A percentile compares a stretch with the other conserved stretches of the same genome.
phyloP scores from a whole-genome alignment of 2,888 invertebrate genomes.

The Machimus atricapillus region DNA sequence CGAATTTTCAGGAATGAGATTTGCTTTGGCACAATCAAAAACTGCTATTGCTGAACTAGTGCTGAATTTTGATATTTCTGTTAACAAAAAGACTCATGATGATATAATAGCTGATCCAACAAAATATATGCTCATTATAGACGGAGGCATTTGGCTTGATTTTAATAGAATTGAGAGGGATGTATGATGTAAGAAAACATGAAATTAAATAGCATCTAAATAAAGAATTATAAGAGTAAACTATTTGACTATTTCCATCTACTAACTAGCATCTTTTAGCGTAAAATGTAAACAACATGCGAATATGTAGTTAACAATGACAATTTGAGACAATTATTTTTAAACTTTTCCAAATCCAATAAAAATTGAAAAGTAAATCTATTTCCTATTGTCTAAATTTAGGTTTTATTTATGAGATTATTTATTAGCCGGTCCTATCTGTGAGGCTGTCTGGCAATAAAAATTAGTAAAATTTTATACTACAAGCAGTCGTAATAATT shows the following conservation, averaged over 20 bases:
- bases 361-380: no score
- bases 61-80: constrained; percentile 51
- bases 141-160: constrained; percentile 58
- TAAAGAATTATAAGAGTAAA: no score
- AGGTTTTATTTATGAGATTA: no score
- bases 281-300: no score
- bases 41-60: constrained; percentile 54
- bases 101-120: constrained; percentile 53
- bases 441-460: background rate
- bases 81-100: constrained; percentile 51
- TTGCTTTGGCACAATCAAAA: constrained; percentile 55
- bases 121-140: constrained; percentile 53
- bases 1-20: constrained; percentile 49
- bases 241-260: no score
- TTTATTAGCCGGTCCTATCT: no score
- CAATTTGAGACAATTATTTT: no score
- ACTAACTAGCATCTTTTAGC: no score
- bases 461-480: background rate
- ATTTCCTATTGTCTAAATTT: no score
- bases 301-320: no score
- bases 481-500: background rate
- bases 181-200: background rate
- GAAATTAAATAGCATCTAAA: background rate
- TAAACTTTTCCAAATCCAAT: no score
- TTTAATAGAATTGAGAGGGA: constrained; percentile 44